Evolutionary conservation across 2,113 vertebrate genomes (phyloP), one percentile per base, ranked within the genome.

Genomic region (Coreoperca whiteheadi): DNA sequence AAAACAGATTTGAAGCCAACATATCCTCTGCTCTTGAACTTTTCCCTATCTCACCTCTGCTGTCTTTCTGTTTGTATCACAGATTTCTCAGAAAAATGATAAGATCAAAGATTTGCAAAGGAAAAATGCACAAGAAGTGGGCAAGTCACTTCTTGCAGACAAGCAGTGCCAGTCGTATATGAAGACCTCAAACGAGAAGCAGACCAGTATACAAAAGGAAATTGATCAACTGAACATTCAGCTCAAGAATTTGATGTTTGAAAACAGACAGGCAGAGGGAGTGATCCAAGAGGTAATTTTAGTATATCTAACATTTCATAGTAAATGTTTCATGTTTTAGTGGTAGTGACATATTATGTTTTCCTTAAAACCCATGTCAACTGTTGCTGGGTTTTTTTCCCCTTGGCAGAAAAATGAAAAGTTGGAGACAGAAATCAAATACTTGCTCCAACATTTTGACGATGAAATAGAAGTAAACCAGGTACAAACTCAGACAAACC

Each of bases 401-500:
- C 32, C 54, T 77, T 85, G 43, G 30, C 83, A 99, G 98, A 95
- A 96, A 89, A 97, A 96, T 57, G 91, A 94, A 84, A 96, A 95
- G 85, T 12, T 94, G 43, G 96, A 97, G 85, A 93, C 8, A 0
- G 96, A 97, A 88, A 96, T 97, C 15, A 93, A 96, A 78, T 94
- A 96, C 85, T 95, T 97, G 96, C 91, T 98, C 71, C 94, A 96
- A 90, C 96, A 94, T 65, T 99, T 98, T 0, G 96, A 99, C 15
- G 50, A 5, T 0, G 93, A 97, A 80, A 97, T 99, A 88, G 60
- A 79, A 78, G 94, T 96, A 85, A 96, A 95, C 59, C 96, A 99
- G 97, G 98, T 99, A 96, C 6, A 79, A 75, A 79, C 30, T 37
- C 7, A 51, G 3, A 28, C 41, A 57, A 64, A 60, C 11, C 8